Percentiles rank a stretch among this genome's conserved stretches.
Conservation (phyloP, 2,888 invertebrate genomes). For the Physocephala rufipes region DNA sequence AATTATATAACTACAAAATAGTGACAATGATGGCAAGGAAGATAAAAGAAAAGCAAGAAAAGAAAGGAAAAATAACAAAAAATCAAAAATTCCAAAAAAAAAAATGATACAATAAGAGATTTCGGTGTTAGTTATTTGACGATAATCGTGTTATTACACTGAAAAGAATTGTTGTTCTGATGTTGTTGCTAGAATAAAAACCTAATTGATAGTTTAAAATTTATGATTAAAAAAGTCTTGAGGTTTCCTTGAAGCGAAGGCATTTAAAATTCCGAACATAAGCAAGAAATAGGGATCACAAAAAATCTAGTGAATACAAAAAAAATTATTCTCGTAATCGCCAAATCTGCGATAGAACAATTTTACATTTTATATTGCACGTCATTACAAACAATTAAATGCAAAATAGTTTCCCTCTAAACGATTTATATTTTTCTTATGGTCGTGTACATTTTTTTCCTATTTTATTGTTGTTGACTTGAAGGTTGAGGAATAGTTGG, state of each 20-base stretch:
- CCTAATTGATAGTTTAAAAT: neutral
- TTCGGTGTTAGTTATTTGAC: too few relatives aligned
- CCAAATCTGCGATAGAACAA: conserved; percentile 43
- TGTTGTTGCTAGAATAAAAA: neutral
- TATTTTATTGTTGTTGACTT: neutral
- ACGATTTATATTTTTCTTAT: conserved; percentile 46
- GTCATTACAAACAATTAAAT: conserved; percentile 67
- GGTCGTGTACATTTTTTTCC: conserved; percentile 3
- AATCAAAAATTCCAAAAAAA: conserved; percentile 32
- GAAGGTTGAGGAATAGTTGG: too few relatives aligned
- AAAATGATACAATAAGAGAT: neutral
- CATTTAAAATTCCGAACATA: neutral
- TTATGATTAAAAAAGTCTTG: neutral
- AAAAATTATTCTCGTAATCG: neutral
- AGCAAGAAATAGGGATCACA: neutral
- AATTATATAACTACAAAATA: conserved; percentile 7
- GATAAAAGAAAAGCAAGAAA: neutral
- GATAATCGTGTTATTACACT: too few relatives aligned
- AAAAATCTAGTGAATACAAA: neutral
- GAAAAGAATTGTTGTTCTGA: neutral
- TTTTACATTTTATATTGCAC: conserved; percentile 66
- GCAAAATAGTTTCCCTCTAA: conserved; percentile 67
- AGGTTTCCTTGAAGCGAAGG: neutral
- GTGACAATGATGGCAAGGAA: neutral
- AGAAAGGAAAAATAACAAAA: conserved; percentile 6